Conservation (phyloP, 2,113 vertebrate species). For the Corythornis vintsioides region DNA sequence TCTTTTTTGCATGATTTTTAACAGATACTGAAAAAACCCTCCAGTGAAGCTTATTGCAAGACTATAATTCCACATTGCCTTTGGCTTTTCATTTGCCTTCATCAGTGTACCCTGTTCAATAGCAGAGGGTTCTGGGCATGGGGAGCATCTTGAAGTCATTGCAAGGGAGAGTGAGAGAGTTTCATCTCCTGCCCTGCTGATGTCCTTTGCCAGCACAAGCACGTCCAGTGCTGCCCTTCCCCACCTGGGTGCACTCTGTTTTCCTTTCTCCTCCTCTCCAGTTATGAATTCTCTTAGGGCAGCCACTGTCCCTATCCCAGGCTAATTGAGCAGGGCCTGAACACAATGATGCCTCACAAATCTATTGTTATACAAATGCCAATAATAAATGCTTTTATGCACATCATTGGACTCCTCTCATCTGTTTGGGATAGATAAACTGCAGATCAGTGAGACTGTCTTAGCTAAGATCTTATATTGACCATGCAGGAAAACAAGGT, state of each 20-base stretch:
- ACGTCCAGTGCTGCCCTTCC: neutral
- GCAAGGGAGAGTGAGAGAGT: neutral
- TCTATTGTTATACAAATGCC: neutral
- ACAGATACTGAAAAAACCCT: neutral
- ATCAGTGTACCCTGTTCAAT: neutral
- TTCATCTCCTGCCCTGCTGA: neutral
- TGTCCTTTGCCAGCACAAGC: neutral
- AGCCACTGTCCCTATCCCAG: neutral
- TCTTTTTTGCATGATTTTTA: neutral
- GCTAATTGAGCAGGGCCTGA: neutral
- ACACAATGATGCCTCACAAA: neutral
- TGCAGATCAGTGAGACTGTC: neutral
- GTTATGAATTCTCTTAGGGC: neutral
- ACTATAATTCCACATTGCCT: neutral
- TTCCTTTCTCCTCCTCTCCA: neutral
- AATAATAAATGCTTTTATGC: neutral
- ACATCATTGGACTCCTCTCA: neutral
- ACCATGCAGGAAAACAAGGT: neutral
- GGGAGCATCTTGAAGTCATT: neutral
- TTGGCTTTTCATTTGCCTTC: neutral
- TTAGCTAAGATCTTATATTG: neutral
- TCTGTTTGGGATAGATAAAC: neutral
- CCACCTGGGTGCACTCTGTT: rapidly evolving
- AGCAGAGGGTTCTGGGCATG: neutral
- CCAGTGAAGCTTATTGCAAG: rapidly evolving